A percentile compares a stretch with the other conserved stretches of the same genome.
phyloP scores from a whole-genome alignment of 2,888 invertebrate species.

The Tolmerus cingulatus region DNA sequence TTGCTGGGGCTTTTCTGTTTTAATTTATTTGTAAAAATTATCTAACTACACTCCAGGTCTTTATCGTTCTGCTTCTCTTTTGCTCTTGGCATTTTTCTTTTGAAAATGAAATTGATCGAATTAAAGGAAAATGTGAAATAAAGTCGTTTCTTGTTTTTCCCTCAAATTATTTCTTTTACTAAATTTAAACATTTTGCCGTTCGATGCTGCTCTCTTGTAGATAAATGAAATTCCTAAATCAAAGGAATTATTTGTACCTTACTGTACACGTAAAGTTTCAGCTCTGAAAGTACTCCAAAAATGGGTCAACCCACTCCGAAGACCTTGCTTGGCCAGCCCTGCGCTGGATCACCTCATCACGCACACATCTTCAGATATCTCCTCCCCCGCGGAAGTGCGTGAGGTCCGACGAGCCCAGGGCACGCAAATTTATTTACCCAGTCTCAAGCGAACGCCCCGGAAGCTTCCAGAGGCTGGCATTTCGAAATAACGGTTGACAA shows the following conservation, averaged over 20 bases:
- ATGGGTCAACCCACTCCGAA: not conserved
- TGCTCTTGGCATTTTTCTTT: not conserved
- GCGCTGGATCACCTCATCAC: not conserved
- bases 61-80: not conserved
- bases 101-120: not conserved
- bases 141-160: not conserved
- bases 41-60: not conserved
- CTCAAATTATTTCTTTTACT: not conserved
- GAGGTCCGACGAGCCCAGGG: not conserved
- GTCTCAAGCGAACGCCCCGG: too few species aligned
- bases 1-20: not conserved
- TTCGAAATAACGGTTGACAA: not conserved
- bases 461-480: not conserved
- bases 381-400: not conserved
- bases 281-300: not conserved
- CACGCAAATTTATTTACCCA: not conserved
- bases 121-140: slow-evolving; percentile 7
- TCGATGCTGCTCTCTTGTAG: too few species aligned
- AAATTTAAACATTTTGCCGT: too few species aligned
- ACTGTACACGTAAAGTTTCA: not conserved
- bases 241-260: not conserved
- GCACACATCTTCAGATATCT: not conserved
- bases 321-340: not conserved
- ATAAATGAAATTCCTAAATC: too few species aligned
- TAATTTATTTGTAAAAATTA: slow-evolving; percentile 37